Percentiles rank a stretch among this genome's conserved stretches.
Conservation (phyloP, 2,113 vertebrate genomes). For the Melanotaenia duboulayi region DNA sequence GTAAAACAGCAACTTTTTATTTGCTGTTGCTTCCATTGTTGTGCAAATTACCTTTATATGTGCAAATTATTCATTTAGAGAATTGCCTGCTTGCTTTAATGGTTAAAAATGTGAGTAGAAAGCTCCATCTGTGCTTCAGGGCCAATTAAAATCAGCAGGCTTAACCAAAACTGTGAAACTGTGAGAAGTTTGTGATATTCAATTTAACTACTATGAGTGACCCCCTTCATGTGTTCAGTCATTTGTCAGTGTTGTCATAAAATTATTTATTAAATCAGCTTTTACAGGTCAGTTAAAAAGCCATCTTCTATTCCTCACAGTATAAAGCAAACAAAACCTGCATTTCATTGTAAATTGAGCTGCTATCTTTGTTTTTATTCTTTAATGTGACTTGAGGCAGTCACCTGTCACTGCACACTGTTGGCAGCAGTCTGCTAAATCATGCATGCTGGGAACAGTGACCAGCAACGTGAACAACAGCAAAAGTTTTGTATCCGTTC, state of each 20-base stretch:
- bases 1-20: no score
- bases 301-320: background rate
- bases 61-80: no score
- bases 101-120: no score
- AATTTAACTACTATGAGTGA: background rate
- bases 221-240: background rate
- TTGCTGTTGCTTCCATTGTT: no score
- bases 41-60: no score
- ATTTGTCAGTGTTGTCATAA: conserved; percentile 2
- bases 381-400: conserved; percentile 75
- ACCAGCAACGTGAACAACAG: conserved; percentile 22
- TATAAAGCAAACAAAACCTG: background rate
- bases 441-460: conserved; percentile 61
- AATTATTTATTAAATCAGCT: conserved; percentile 12
- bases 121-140: no score
- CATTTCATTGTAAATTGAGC: conserved; percentile 6
- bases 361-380: conserved; percentile 42
- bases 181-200: background rate
- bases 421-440: conserved; percentile 54
- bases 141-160: background rate
- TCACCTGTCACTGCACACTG: conserved; percentile 53
- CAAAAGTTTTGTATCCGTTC: conserved; percentile 19
- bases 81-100: no score
- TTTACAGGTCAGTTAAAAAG: background rate
- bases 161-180: background rate